These are phyloP conservation scores for Heliconius ethilla DNA, from an alignment of 2,888 invertebrate genomes.

Conservation along the genomic window DNA sequence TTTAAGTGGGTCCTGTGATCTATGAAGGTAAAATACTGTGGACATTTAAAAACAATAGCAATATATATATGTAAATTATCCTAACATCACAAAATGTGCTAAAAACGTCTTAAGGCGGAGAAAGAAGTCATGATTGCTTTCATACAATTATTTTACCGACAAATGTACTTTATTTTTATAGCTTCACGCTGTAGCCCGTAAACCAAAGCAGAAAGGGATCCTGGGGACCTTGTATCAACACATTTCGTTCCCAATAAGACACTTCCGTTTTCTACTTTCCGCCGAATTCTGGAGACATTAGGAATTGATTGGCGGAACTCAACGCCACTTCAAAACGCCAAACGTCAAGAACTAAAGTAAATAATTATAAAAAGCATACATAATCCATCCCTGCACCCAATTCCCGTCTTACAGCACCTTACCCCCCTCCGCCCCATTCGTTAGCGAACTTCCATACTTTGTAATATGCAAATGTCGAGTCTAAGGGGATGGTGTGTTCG, in stretches of 20 bases:
- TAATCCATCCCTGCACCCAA: slow-evolving; percentile 69
- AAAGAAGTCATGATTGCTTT: not conserved
- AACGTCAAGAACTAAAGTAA: not conserved
- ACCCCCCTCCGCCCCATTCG: slow-evolving; percentile 58
- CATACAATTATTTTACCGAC: not conserved
- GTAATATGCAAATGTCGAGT: slow-evolving; percentile 81
- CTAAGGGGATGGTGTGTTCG: slow-evolving; percentile 69
- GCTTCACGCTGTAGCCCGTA: not conserved
- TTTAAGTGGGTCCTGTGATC: too few species aligned
- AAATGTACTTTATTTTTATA: not conserved
- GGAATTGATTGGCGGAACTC: not conserved
- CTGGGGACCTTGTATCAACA: too few species aligned
- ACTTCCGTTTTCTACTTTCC: not conserved
- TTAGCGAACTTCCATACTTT: slow-evolving; percentile 82
- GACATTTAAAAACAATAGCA: too few species aligned
- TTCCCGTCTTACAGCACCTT: slow-evolving; percentile 78
- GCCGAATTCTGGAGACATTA: not conserved
- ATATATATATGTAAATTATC: too few species aligned
- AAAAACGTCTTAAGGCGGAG: too few species aligned
- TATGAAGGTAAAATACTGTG: too few species aligned
- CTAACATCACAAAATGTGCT: too few species aligned
- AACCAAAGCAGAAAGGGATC: too few species aligned
- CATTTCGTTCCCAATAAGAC: not conserved
- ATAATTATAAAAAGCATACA: not conserved
- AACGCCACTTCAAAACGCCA: not conserved